Conservation (phyloP, 2,113 vertebrate species). For the Tachycineta bicolor region DNA sequence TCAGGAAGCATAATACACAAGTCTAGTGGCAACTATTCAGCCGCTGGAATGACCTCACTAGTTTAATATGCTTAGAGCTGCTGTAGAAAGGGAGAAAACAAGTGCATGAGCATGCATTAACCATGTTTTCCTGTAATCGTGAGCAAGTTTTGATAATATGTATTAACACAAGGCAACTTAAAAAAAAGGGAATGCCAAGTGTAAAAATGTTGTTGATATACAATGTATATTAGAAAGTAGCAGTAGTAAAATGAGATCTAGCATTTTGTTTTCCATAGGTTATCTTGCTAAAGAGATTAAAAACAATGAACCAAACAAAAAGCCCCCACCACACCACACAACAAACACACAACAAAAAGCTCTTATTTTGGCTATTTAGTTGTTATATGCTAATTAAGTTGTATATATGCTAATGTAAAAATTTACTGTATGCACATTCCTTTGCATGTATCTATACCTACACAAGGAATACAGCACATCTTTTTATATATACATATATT, state of each 20-base stretch:
- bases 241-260: background rate
- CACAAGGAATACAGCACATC: background rate
- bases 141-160: conserved; percentile 1
- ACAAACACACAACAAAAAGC: background rate
- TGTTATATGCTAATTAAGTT: too few species aligned
- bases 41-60: conserved; percentile 2
- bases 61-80: conserved; percentile 31
- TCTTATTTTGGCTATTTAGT: background rate
- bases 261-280: background rate
- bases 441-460: background rate
- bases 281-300: background rate
- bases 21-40: background rate
- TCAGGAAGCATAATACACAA: background rate
- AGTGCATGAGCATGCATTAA: conserved; percentile 18
- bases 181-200: background rate
- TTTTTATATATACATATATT: background rate
- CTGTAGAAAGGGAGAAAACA: conserved; percentile 48
- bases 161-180: background rate
- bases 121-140: background rate
- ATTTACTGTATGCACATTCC: background rate
- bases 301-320: background rate
- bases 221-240: background rate
- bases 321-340: too few species aligned
- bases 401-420: background rate
- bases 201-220: background rate